Base-by-base conservation (phyloP, 1,140 invertebrate genomes). In the Heliothis virescens region DNA sequence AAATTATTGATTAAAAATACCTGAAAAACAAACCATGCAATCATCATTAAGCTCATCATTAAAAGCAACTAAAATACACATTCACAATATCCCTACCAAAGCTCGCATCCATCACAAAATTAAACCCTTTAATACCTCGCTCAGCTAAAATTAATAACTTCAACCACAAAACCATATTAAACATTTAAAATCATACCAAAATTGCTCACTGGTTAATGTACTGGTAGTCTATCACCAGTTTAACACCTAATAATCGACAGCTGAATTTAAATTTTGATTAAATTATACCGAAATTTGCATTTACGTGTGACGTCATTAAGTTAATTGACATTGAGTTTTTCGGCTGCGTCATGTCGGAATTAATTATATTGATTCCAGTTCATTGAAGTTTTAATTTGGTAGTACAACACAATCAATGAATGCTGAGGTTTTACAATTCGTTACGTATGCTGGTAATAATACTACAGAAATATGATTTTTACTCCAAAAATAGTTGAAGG, bases 291-390 rank as follows among this genome's bases (percentile, higher is more conserved):
- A 53, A 67, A 57, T 77, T 77, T 57, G 62, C 62, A 77, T 67
- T 16, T 18, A 52, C 29, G 62, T 53, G 21, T 21, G 21, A 57
- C 52, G 34, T 77, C 0, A 55, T 67, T 55, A 77, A 2, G 11
- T 11, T 77, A 67, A 77, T 77, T 67, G 52, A 62, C 62, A 21
- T 77, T 55, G 62, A 77, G 29, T 77, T 77, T 67, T 77, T 67
- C 60, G 26, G 11, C 1, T 10, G 60, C 52, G 21, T 67, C 75
- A 29, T 62, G 62, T 67, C 41, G 60, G 62, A 16, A 67, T 41
- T 65, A 41, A 77, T 77, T 77, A 55, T 67, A 55, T 77, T 21
- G 29, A 77, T 67, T 67, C n/a, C 48, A 67, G 52, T 67, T 67
- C 50, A 65, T 41, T 57, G 62, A 15, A n/a, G 21, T 41, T 73